Percentiles rank a stretch among this genome's conserved stretches.
Evolutionary conservation across 2,888 invertebrate genomes (phyloP).

Genomic region (Rotaria magnacalcarata): DNA sequence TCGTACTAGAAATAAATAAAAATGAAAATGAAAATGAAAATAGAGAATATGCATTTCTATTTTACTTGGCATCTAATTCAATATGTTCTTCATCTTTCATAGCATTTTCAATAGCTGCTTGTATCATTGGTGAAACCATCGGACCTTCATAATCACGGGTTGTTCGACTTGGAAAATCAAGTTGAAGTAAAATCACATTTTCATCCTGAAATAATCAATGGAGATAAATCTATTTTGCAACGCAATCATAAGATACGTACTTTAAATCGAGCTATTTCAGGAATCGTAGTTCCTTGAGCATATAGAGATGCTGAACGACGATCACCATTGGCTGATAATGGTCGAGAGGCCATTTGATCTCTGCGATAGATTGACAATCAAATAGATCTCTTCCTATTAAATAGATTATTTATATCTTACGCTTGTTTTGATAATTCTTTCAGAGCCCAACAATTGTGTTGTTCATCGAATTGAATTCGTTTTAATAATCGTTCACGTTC

Average conservation of each 20-base stretch:
- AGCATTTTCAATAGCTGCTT: conserved; percentile 66
- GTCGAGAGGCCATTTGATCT: conserved; percentile 62
- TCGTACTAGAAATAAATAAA: neutral
- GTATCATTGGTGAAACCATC: conserved; percentile 69
- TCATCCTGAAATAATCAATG: conserved; percentile 61
- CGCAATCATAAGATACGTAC: conserved; percentile 48
- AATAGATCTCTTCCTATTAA: neutral
- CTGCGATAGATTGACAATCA: neutral
- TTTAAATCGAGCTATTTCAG: conserved; percentile 58
- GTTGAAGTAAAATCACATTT: conserved; percentile 71
- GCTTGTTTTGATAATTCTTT: conserved; percentile 56
- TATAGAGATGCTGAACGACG: conserved; percentile 66
- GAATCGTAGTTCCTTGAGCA: conserved; percentile 60
- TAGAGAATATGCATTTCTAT: neutral
- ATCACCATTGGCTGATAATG: conserved; percentile 66
- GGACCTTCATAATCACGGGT: conserved; percentile 73
- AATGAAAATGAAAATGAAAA: neutral
- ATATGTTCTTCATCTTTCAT: conserved; percentile 64
- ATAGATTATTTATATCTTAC: conserved; percentile 48
- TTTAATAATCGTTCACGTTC: conserved; percentile 72
- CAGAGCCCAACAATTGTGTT: conserved; percentile 73
- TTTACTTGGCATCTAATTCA: conserved; percentile 53
- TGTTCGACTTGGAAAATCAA: conserved; percentile 73
- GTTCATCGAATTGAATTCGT: conserved; percentile 74
- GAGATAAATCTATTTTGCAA: neutral